Evolutionary conservation across 1,140 invertebrate genomes (phyloP).

Genomic region (Pseudachorutes palmiensis): DNA sequence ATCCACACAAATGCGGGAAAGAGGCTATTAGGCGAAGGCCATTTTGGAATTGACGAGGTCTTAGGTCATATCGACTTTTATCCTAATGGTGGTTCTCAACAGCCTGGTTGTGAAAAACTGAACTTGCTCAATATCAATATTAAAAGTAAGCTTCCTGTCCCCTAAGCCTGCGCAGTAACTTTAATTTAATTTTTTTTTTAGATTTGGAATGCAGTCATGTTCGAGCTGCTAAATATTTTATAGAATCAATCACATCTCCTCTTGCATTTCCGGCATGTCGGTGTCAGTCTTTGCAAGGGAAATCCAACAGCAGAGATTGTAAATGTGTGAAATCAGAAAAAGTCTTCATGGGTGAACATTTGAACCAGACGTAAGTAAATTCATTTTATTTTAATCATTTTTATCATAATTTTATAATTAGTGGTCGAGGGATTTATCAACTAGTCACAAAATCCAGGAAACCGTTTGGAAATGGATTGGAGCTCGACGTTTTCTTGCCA

Average conservation of each 20-base stretch:
- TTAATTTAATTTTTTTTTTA: too few relatives aligned
- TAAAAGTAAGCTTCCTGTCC: too few relatives aligned
- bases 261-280: slow-evolving; percentile 17
- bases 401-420: background rate
- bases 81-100: slow-evolving; percentile 6
- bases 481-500: background rate
- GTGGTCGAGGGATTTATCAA: background rate
- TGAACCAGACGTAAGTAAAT: background rate
- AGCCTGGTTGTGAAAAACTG: slow-evolving; percentile 14
- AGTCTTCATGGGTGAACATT: slow-evolving; percentile 20
- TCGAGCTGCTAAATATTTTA: slow-evolving; percentile 14
- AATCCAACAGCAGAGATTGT: slow-evolving; percentile 2
- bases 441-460: background rate
- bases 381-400: background rate
- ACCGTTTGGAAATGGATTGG: background rate
- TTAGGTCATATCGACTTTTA: slow-evolving; percentile 24
- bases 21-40: slow-evolving; percentile 7
- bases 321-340: background rate
- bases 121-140: slow-evolving; percentile 5
- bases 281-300: slow-evolving; percentile 15
- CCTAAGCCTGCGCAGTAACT: too few relatives aligned
- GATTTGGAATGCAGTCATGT: slow-evolving; percentile 16
- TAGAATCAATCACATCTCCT: slow-evolving; percentile 15
- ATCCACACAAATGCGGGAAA: slow-evolving; percentile 22
- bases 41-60: slow-evolving; percentile 15